Base-by-base conservation (phyloP, 2,888 invertebrate genomes). In the Caenorhabditis auriculariae region DNA sequence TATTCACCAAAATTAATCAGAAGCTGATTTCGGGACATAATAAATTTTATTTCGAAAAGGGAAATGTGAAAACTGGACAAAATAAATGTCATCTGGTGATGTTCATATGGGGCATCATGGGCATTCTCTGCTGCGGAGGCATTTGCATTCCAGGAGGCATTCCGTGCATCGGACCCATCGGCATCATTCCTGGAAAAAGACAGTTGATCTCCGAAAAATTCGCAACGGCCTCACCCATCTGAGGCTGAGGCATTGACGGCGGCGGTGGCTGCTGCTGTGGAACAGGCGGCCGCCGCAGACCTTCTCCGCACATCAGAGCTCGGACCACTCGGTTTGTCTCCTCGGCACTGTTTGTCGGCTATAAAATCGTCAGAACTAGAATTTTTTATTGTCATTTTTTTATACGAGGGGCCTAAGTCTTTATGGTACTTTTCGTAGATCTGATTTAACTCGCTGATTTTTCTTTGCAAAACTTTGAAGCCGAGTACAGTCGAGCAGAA, bases 291-390 rank as follows among this genome's bases (percentile, higher is more conserved):
- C 48, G 48, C 24, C 57, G 54, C 29, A 75, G 49, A 15, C 53
- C 56, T 29, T 74, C 72, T 23, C 76, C 76, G 4, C 51, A 55
- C 41, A 69, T 54, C 5, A 76, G 54, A 0, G 68, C 66, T 38
- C 70, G 60, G 9, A 71, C 74, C 23, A 75, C 29, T 39, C 59
- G 57, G n/a, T 29, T 51, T 1, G 76, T 76, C 37, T 76, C 74
- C 3, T 60, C 63, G 1, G 38, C 39, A 21, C 42, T 61, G 51
- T 58, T 59, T 3, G 74, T 64, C 19, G 63, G 64, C 72, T 72
- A 53, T 52, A 59, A 57, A 37, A 53, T 21, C 4, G 5, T 38
- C 23, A n/a, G n/a, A n/a, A n/a, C n/a, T n/a, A n/a, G n/a, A n/a
- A n/a, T n/a, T n/a, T n/a, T n/a, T n/a, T n/a, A n/a, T n/a, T n/a